Evolutionary conservation across 2,113 vertebrate species (phyloP), one percentile per base, ranked within the genome.

Genomic region (Copsychus sechellarum): DNA sequence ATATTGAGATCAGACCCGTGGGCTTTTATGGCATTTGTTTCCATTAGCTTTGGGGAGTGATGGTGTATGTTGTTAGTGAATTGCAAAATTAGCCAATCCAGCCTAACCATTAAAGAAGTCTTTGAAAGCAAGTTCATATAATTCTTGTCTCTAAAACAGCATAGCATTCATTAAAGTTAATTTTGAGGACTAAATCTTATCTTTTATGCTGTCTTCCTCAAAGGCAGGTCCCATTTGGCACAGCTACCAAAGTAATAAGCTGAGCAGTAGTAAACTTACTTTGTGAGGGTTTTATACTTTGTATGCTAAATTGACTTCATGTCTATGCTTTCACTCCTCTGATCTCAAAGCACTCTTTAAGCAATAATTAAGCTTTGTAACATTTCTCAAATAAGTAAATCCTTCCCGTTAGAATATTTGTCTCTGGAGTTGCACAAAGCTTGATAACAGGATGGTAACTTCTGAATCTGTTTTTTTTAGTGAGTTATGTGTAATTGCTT

Each of bases 191-290:
- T 83, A 69, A 76, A 60, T 58, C 12, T 76, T 57, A 61, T 88
- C 34, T 86, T 77, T 81, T 77, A 74, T 83, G 51, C 47, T 81
- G 56, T 29, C 67, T 94, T 90, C 71, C 81, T 65, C n/a, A 54
- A 74, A 86, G 43, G 43, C 76, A 82, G 67, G 51, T 87, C 88
- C 69, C 38, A 21, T 53, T 88, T 90, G 71, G 57, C 60, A 70
- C 48, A 86, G 79, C 89, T 86, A 74, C 87, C 48, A 60, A 70
- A 92, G 67, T 78, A 90, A 50, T 90, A 83, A 95, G n/a, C 88
- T 69, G 65, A 77, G 64, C 6, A 9, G 33, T 66, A 73, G 45
- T 90, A 80, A 87, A 81, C 57, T 79, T 64, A 66, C 4, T 92
- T 91, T 73, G 42, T 19, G 54, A 38, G 42, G 36, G 3, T 14